Base-by-base conservation (phyloP, 2,797 vertebrate species). In the Varecia variegata region DNA sequence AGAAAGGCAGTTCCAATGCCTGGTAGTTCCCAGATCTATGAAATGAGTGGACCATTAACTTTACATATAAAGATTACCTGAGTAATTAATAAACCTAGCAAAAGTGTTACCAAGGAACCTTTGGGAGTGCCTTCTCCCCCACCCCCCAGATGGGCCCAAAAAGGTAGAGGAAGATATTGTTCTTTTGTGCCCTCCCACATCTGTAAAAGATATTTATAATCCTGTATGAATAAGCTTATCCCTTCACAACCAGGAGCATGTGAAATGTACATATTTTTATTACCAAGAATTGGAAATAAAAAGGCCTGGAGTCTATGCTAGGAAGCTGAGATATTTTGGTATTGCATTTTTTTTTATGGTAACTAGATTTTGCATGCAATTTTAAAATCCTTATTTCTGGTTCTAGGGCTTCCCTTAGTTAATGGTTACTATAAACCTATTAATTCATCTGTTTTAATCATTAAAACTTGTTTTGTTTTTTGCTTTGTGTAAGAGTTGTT, bases 331-430 rank as follows among this genome's bases (percentile, higher is more conserved):
- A 50, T 97, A 87, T 97, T 97, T 98, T 97, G 87, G 10, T 96
- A 95, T 91, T 92, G 47, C 88, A 95, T 96, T 96, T 83, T 38
- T 81, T 97, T 87, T 96, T 91, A 96, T 92, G 83, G 70, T 97
- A 97, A 85, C 79, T 86, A 97, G 89, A 79, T 94, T 96, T 97
- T 97, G 94, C 96, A 97, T 97, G 96, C 93, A 77, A 58, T 81
- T 97, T 97, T 52, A 95, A 94, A 97, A 60, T 95, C 35, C 23
- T 94, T 87, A 68, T 95, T 97, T 96, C 70, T 92, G 67, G 21
- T 93, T 94, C 45, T 93, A 92, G 79, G 93, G 67, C 43, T 94
- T 97, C 40, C 81, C 76, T 96, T 96, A 97, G 92, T 97, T 94
- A 83, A 96, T 87, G 68, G 62, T 94, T 88, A n/a, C 74, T 96